phyloP scores from a whole-genome alignment of 2,113 vertebrate genomes.

The Anseranas semipalmata region DNA sequence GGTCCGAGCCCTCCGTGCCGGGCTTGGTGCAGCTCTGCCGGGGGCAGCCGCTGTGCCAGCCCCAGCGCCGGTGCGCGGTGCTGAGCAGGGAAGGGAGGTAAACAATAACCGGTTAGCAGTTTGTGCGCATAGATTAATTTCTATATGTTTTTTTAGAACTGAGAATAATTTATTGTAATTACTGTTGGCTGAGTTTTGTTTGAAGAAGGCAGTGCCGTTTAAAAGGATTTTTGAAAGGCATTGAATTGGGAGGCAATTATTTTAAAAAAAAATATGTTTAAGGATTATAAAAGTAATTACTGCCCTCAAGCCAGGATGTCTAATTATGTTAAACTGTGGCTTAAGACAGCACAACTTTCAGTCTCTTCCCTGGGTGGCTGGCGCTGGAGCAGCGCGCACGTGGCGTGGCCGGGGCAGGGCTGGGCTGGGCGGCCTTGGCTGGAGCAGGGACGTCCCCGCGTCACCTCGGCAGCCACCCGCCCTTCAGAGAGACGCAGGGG shows the following conservation, averaged over 20 bases:
- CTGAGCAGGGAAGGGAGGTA: neutral
- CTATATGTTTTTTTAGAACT: conserved; percentile 33
- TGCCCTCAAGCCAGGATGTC: conserved; percentile 70
- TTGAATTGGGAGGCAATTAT: conserved; percentile 64
- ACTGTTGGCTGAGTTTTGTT: conserved; percentile 65
- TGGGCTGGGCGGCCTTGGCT: neutral
- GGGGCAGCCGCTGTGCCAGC: neutral
- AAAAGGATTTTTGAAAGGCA: conserved; percentile 67
- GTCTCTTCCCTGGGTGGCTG: conserved; percentile 26
- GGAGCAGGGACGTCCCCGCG: rapidly evolving
- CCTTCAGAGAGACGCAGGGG: neutral
- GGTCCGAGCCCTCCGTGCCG: neutral
- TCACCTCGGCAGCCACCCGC: neutral
- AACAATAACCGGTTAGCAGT: conserved; percentile 10
- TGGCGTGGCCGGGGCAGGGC: neutral
- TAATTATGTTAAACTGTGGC: conserved; percentile 66
- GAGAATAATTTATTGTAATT: conserved; percentile 66
- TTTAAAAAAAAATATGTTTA: conserved; percentile 38
- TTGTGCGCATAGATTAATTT: conserved; percentile 33
- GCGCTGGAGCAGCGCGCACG: neutral
- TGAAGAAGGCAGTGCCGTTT: conserved; percentile 52
- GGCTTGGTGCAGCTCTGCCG: neutral
- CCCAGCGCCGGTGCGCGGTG: neutral
- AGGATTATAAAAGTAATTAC: conserved; percentile 74
- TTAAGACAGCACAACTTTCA: conserved; percentile 48